These are phyloP conservation scores for Drymodes brunneopygia DNA, from an alignment of 2,113 vertebrate species.

Conservation along the genomic window DNA sequence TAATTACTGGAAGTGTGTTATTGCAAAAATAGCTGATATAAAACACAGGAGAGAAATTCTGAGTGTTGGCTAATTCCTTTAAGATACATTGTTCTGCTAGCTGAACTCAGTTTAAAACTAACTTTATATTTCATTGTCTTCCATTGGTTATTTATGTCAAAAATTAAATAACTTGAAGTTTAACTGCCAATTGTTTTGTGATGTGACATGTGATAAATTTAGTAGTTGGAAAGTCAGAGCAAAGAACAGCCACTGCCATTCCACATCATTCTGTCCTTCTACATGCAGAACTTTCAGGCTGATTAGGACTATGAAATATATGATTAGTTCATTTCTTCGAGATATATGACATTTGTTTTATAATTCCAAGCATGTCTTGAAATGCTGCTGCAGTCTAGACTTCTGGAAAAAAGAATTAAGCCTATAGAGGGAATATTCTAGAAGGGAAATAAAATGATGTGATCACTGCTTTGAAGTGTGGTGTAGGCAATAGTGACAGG, in stretches of 20 bases:
- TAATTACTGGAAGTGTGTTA: not conserved
- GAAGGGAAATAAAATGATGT: not conserved
- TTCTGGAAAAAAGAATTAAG: not conserved
- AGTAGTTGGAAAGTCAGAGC: not conserved
- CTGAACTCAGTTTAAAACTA: not conserved
- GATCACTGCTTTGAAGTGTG: not conserved
- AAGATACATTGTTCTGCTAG: not conserved
- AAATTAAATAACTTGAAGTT: not conserved
- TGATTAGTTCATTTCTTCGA: not conserved
- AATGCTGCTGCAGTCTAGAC: not conserved
- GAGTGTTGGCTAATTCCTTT: not conserved
- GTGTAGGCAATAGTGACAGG: not conserved
- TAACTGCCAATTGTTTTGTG: not conserved
- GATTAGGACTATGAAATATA: not conserved
- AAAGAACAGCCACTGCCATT: not conserved
- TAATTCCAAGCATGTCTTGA: not conserved
- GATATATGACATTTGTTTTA: not conserved
- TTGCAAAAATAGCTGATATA: not conserved
- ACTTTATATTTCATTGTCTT: not conserved
- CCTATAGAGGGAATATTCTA: not conserved
- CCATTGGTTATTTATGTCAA: not conserved
- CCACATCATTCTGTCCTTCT: not conserved
- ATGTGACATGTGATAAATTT: not conserved
- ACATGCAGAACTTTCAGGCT: not conserved
- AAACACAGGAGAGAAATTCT: not conserved